Evolutionary conservation across 2,888 invertebrate genomes (phyloP).

Genomic region (Sipha maydis): DNA sequence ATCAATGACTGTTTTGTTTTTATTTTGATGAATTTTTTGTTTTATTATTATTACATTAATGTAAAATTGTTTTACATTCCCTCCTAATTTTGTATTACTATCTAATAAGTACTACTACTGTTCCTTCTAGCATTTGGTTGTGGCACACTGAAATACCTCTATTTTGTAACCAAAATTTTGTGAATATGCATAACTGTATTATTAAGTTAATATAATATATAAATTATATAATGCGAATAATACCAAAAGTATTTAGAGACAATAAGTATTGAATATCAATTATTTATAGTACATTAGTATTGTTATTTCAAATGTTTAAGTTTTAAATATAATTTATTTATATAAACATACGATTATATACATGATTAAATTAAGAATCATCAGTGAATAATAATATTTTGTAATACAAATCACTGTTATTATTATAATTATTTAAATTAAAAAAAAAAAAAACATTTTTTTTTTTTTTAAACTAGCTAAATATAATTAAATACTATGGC

Average conservation of each 20-base stretch:
- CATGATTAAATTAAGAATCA: background rate
- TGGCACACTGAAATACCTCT: background rate
- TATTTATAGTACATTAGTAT: background rate
- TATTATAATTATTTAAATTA: background rate
- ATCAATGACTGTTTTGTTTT: conserved; percentile 2
- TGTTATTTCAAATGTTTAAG: conserved; percentile 12
- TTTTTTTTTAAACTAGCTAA: background rate
- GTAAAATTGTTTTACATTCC: background rate
- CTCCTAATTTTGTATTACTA: background rate
- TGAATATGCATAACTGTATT: too few relatives aligned
- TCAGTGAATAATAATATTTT: conserved; percentile 4
- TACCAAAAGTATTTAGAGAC: conserved; percentile 20
- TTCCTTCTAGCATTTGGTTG: conserved; percentile 35
- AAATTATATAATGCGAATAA: too few relatives aligned
- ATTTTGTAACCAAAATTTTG: background rate
- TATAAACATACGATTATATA: background rate
- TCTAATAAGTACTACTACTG: background rate
- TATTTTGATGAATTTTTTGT: background rate
- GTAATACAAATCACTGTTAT: background rate
- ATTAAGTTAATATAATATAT: too few relatives aligned
- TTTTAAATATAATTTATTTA: background rate
- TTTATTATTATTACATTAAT: background rate
- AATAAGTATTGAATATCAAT: conserved; percentile 32
- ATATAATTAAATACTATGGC: background rate
- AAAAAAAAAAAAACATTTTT: too few relatives aligned